Conservation (phyloP, 1,140 invertebrate genomes). For the Cyclargus thomasi region DNA sequence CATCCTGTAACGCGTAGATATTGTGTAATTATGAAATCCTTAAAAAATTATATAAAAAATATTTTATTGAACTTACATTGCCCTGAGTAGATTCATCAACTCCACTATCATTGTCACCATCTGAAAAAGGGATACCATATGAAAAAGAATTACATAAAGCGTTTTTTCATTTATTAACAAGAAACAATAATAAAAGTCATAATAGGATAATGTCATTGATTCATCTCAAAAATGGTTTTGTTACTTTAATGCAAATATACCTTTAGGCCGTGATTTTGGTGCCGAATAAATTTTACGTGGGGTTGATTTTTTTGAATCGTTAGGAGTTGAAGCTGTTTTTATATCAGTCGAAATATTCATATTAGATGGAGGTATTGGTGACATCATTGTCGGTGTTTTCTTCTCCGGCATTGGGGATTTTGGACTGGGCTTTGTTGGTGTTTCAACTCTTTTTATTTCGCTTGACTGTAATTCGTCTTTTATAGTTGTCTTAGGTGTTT, state of each 20-base stretch:
- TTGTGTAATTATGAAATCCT: not conserved
- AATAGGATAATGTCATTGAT: not conserved
- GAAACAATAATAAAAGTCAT: not conserved
- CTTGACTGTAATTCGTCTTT: conserved; percentile 38
- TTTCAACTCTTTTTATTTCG: conserved; percentile 31
- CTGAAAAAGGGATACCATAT: conserved; percentile 68
- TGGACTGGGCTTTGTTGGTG: conserved; percentile 37
- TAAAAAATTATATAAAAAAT: not conserved
- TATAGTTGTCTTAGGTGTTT: conserved; percentile 57
- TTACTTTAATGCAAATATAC: conserved; percentile 35
- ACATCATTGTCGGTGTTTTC: not conserved
- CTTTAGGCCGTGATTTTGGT: conserved; percentile 58
- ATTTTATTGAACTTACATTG: conserved; percentile 73
- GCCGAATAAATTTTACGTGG: conserved; percentile 56
- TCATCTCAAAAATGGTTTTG: not conserved
- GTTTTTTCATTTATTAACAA: not conserved
- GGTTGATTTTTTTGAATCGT: conserved; percentile 56
- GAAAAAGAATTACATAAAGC: conserved; percentile 7
- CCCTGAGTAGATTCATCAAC: conserved; percentile 85
- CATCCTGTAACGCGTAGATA: conserved; percentile 46
- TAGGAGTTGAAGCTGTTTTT: conserved; percentile 34
- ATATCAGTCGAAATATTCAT: conserved; percentile 50
- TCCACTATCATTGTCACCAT: conserved; percentile 86
- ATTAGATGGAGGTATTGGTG: conserved; percentile 34
- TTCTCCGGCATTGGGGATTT: conserved; percentile 47